Evolutionary conservation across 2,797 vertebrate genomes (phyloP).

Genomic region (Mustela erminea): DNA sequence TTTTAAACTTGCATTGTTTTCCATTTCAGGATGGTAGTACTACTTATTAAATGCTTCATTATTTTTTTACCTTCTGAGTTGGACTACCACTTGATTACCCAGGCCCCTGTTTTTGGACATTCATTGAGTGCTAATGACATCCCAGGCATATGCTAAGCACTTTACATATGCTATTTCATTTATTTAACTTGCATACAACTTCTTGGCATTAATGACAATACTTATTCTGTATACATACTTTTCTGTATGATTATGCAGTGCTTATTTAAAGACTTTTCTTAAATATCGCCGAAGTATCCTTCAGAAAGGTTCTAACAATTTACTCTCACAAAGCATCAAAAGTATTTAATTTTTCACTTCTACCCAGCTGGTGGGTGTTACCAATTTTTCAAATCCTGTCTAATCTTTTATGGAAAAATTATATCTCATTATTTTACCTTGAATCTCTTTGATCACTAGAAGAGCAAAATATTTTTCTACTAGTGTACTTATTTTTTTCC

Average conservation of each 20-base stretch:
- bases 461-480: neutral
- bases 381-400: neutral
- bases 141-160: neutral
- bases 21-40: neutral
- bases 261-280: slow-evolving; percentile 16
- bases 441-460: neutral
- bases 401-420: slow-evolving; percentile 14
- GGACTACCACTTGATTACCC: neutral
- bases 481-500: slow-evolving; percentile 21
- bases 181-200: slow-evolving; percentile 42
- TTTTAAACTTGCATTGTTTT: slow-evolving; percentile 28
- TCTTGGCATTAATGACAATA: neutral
- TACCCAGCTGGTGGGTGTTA: neutral
- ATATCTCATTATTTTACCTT: neutral
- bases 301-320: neutral
- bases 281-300: neutral
- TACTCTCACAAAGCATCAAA: neutral
- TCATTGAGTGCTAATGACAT: neutral
- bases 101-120: neutral
- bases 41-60: neutral
- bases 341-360: slow-evolving; percentile 34
- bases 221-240: neutral
- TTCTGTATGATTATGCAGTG: neutral
- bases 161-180: slow-evolving; percentile 9
- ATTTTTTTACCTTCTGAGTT: neutral